Evolutionary conservation across 2,113 vertebrate genomes (phyloP), one percentile per base, ranked within the genome.

Genomic region (Casuarius casuarius): DNA sequence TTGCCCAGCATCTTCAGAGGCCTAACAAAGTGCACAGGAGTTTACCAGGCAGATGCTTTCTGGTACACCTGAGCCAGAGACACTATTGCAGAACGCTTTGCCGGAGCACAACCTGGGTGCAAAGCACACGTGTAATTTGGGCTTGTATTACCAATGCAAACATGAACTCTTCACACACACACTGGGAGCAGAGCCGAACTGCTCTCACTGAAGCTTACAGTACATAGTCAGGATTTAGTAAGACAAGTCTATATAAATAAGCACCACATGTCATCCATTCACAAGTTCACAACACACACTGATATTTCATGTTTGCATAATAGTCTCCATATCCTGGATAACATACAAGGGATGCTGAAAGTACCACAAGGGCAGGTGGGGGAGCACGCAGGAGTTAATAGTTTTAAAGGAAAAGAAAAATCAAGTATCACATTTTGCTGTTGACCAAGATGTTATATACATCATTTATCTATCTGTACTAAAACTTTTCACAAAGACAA

Each of bases 181-280:
- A 25, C 51, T 5, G 18, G 84, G 87, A 96, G 68, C 7, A 0
- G 28, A 88, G 42, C 76, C 73, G 4, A 33, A 42, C 80, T 94
- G 73, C 67, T 94, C 1, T 4, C 79, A 83, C 84, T 65, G 89
- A 58, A 95, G 89, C 91, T 84, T 73, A 71, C 76, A 74, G 15
- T 54, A 74, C 65, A 59, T 2, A 77, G 68, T 46, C 42, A 84
- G 49, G 42, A 81, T 63, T 84, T 62, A 63, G 54, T 49, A 44
- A 83, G 89, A 82, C n/a, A 66, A 75, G 51, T 65, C 77, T 89
- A 63, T 51, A 89, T 89, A 96, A 93, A 95, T 67, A 86, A 92
- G 65, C n/a, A 94, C 54, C 78, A 92, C 54, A 83, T 92, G 76
- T 23, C 86, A 33, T 54, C 68, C 91, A 42, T 54, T 80, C 76